These are phyloP conservation scores for Flexamia atlantica DNA, from an alignment of 2,888 invertebrate genomes.

Conservation along the genomic window DNA sequence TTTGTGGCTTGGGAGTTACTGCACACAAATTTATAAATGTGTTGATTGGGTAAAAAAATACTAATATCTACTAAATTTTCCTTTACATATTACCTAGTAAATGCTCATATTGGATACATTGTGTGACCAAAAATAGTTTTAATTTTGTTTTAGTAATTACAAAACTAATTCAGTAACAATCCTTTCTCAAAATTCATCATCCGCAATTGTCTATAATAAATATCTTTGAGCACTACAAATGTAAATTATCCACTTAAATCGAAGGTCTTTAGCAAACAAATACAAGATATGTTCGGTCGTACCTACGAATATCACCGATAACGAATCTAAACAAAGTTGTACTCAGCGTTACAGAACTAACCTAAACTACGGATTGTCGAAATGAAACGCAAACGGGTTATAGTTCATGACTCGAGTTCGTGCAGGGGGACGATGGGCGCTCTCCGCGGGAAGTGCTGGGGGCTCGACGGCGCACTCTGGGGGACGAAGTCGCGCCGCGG, in stretches of 20 bases:
- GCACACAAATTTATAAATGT: no score
- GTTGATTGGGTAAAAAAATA: no score
- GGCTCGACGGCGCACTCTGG: constrained; percentile 54
- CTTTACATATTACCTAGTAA: not conserved
- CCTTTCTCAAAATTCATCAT: not conserved
- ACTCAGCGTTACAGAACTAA: constrained; percentile 20
- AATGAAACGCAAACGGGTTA: constrained; percentile 33
- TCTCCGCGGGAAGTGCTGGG: constrained; percentile 61
- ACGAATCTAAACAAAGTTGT: constrained; percentile 21
- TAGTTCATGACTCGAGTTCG: constrained; percentile 61
- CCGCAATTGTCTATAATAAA: not conserved
- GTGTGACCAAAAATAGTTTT: not conserved
- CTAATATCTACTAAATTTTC: no score
- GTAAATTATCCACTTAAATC: not conserved
- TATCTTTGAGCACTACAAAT: constrained; percentile 7
- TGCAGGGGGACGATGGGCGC: constrained; percentile 45
- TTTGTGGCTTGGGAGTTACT: no score
- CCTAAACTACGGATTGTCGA: constrained; percentile 51
- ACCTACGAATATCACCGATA: not conserved
- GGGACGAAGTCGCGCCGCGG: constrained; percentile 9
- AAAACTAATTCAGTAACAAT: no score
- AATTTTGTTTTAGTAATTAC: not conserved
- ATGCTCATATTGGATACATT: constrained; percentile 12
- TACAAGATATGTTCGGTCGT: not conserved
- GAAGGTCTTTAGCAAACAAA: not conserved